A percentile compares a stretch with the other conserved stretches of the same genome.
Conservation (phyloP, 2,888 invertebrate species). For the Ischnus inquisitorius region DNA sequence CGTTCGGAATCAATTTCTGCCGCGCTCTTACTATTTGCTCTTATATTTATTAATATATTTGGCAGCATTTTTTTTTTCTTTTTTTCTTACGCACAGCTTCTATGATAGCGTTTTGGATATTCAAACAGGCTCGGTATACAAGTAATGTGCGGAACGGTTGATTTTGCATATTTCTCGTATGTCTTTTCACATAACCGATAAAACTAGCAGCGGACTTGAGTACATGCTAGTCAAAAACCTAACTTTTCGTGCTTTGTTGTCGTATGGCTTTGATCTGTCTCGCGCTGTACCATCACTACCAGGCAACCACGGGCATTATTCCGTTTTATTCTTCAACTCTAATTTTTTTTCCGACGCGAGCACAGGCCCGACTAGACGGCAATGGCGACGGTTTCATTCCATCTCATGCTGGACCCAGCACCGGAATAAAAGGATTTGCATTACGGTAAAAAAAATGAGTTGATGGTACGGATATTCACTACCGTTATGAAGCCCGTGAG, state of each 20-base stretch:
- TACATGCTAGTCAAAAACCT: slow-evolving; percentile 31
- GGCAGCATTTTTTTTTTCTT: not conserved
- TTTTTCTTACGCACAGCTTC: not conserved
- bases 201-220: slow-evolving; percentile 37
- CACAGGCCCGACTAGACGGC: slow-evolving; percentile 1
- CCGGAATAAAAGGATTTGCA: slow-evolving; percentile 54
- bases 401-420: slow-evolving; percentile 2
- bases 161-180: slow-evolving; percentile 1
- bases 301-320: not conserved
- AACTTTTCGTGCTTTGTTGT: slow-evolving; percentile 35
- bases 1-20: not conserved
- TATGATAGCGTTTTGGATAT: not conserved
- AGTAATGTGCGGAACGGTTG: not conserved
- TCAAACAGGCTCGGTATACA: not conserved
- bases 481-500: not conserved
- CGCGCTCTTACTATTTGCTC: not conserved
- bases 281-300: slow-evolving; percentile 33
- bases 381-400: not conserved
- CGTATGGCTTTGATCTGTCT: slow-evolving; percentile 60
- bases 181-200: slow-evolving; percentile 6
- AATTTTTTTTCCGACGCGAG: slow-evolving; percentile 30
- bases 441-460: slow-evolving; percentile 50
- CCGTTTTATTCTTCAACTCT: slow-evolving; percentile 20
- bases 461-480: slow-evolving; percentile 4
- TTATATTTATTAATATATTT: not conserved